These are phyloP conservation scores for Tachysurus fulvidraco DNA, from an alignment of 2,113 vertebrate genomes.

Conservation along the genomic window DNA sequence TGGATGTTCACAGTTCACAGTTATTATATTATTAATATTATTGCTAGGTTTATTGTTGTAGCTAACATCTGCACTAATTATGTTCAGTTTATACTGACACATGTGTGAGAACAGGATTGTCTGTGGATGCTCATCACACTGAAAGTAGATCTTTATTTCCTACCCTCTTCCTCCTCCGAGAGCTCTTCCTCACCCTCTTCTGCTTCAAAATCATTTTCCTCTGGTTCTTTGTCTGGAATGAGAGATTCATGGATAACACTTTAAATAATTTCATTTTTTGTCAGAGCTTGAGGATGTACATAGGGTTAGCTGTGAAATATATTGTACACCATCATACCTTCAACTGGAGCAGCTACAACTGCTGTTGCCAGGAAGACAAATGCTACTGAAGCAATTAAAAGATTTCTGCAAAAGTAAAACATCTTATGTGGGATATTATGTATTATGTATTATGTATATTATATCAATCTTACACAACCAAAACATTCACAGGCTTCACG, in stretches of 20 bases:
- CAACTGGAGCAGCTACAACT: conserved; percentile 65
- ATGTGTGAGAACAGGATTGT: conserved; percentile 4
- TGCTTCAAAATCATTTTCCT: conserved; percentile 64
- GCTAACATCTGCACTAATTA: background rate
- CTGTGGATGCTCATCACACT: background rate
- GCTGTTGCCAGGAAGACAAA: conserved; percentile 57
- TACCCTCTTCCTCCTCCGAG: conserved; percentile 76
- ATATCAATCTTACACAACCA: background rate
- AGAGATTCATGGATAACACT: background rate
- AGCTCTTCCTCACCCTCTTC: conserved; percentile 70
- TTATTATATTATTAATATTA: background rate
- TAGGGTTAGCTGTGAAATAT: background rate
- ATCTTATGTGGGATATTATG: background rate
- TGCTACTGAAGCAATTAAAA: conserved; percentile 60
- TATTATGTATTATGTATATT: too few relatives aligned
- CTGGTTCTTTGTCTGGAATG: conserved; percentile 70
- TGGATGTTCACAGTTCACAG: background rate
- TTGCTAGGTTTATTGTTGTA: background rate
- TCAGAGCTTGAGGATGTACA: background rate
- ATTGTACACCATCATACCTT: conserved; percentile 60
- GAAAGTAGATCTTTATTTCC: conserved; percentile 39
- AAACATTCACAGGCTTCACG: background rate
- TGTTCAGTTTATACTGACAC: background rate
- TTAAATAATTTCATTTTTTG: background rate
- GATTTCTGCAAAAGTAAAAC: conserved; percentile 60